Evolutionary conservation across 2,113 vertebrate genomes (phyloP), one percentile per base, ranked within the genome.

Genomic region (Perccottus glenii): DNA sequence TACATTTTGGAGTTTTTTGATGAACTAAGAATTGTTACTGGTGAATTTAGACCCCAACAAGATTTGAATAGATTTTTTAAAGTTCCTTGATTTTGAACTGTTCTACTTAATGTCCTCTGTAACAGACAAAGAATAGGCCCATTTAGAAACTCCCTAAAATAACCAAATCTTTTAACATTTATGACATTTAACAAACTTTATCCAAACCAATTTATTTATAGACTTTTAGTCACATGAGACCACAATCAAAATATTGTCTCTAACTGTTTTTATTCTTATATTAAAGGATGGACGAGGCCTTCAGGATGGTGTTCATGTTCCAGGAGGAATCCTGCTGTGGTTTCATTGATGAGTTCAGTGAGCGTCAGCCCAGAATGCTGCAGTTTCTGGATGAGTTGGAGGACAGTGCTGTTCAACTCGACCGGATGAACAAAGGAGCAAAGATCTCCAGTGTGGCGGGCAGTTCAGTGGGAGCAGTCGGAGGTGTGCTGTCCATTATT

Each of bases 401-500:
- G 44, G 35, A 64, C 11, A 38, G 0, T 0, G 77, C 80, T 3
- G 59, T 72, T 35, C 70, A 80, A 58, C 64, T 87, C 0, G 84
- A 84, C 70, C 56, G 5, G 5, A 87, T 86, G 86, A 82, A 62
- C 5, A 70, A 1, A n/a, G 87, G 82, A 0, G 60, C 84, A 14
- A 87, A 43, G 71, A 85, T 89, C 73, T 89, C 85, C 75, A 85
- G 75, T 27, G 78, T 88, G n/a, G 70, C 48, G 2, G 80, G 85
- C 19, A 88, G 82, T 11, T 88, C 88, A n/a, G n/a, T n/a, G n/a
- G n/a, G n/a, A n/a, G n/a, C n/a, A n/a, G n/a, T n/a, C n/a, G 83
- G 88, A 11, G 73, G 86, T 3, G 64, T 84, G 3, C 80, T 89
- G 3, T 82, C 84, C n/a, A n/a, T n/a, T n/a, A n/a, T n/a, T n/a